Evolutionary conservation across 2,888 invertebrate genomes (phyloP).

Genomic region (Ypsolopha scabrella): DNA sequence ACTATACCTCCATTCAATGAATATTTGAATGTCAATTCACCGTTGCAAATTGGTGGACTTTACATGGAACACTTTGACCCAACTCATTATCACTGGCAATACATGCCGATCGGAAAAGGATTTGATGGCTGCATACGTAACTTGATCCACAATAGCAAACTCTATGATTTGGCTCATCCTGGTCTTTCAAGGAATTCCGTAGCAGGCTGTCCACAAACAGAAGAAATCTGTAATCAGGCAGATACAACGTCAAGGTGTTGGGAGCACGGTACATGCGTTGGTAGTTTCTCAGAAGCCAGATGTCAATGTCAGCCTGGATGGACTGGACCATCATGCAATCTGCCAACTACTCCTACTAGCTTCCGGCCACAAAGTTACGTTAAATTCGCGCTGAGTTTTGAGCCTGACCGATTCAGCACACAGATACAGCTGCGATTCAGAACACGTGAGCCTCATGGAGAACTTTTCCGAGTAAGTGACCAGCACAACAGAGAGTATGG

Average conservation of each 20-base stretch:
- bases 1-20: conserved; percentile 95
- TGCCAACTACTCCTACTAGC: conserved; percentile 89
- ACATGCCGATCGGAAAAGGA: conserved; percentile 89
- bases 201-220: conserved; percentile 93
- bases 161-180: conserved; percentile 96
- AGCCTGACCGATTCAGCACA: conserved; percentile 92
- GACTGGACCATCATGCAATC: conserved; percentile 90
- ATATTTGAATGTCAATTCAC: conserved; percentile 95
- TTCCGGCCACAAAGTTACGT: conserved; percentile 96
- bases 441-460: conserved; percentile 92
- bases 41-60: conserved; percentile 94
- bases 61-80: conserved; percentile 92
- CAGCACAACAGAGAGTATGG: conserved; percentile 95
- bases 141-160: conserved; percentile 93
- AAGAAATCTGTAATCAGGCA: conserved; percentile 90
- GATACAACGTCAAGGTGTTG: conserved; percentile 88
- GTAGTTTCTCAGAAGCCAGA: conserved; percentile 87
- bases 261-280: conserved; percentile 95
- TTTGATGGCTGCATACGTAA: conserved; percentile 98
- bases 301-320: conserved; percentile 97
- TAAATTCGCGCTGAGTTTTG: conserved; percentile 95
- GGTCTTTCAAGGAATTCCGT: conserved; percentile 88
- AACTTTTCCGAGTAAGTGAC: conserved; percentile 93
- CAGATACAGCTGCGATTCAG: conserved; percentile 94
- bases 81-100: conserved; percentile 90